Conservation (phyloP, 2,797 vertebrate species). For the Gadopsis bispinosus region DNA sequence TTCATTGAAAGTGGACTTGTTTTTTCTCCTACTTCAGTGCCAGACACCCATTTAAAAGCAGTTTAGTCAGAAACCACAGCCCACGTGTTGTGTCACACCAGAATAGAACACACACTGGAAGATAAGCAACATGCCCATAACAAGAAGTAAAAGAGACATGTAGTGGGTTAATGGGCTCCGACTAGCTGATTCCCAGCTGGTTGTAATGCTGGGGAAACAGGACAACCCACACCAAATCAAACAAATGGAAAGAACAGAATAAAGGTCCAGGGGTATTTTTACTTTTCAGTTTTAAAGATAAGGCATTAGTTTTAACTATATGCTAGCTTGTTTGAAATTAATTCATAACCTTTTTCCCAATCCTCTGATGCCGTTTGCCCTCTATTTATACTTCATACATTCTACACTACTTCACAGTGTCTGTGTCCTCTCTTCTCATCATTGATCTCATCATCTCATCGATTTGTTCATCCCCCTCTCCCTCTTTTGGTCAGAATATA, state of each 20-base stretch:
- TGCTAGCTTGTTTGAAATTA: neutral
- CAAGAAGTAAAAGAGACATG: neutral
- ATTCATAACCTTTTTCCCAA: neutral
- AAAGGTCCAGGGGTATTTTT: neutral
- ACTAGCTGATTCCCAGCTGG: conserved; percentile 4
- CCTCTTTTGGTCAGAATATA: conserved; percentile 87
- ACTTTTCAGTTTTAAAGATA: neutral
- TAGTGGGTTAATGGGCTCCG: neutral
- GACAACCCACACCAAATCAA: neutral
- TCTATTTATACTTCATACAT: neutral
- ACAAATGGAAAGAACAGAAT: neutral
- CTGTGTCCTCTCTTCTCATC: neutral
- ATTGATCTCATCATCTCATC: neutral
- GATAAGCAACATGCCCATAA: conserved; percentile 1
- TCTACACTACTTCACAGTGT: neutral
- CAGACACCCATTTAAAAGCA: neutral
- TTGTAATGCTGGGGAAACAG: neutral
- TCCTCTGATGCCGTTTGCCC: neutral
- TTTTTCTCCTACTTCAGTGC: neutral
- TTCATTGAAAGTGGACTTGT: neutral
- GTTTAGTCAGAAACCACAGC: neutral
- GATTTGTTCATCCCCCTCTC: conserved; percentile 14
- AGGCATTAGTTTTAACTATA: neutral
- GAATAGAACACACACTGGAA: neutral
- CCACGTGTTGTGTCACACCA: neutral